Base-by-base conservation (phyloP, 2,797 vertebrate species). In the Amniataba percoides region DNA sequence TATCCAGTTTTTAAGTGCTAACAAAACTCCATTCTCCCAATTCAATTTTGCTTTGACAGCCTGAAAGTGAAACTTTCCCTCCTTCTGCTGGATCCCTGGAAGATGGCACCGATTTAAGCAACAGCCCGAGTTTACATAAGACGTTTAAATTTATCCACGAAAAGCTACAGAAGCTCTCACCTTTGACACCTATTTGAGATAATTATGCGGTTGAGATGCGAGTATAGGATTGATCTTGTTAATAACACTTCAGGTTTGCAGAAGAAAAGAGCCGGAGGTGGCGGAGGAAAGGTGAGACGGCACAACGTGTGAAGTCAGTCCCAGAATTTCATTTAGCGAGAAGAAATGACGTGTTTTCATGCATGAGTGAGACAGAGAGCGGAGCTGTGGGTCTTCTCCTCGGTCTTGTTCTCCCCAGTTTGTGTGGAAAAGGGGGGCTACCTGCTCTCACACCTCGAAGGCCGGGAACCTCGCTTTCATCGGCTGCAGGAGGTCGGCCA, bases 401-500 rank as follows among this genome's bases (percentile, higher is more conserved):
- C 52, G 27, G 27, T 71, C 42, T 4, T 40, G 3, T 45, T 45
- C 49, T 52, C 72, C 69, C 23, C 34, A 4, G 56, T 57, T 61
- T 42, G 57, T n/a, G n/a, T 42, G 56, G 40, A 27, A 27, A 27
- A 7, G 45, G 23, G 7, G 27, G 59, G 48, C 74, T 55, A 78
- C 71, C 66, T 70, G 49, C 49, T 12, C 78, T 95, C 76, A 99
- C 13, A 99, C 90, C 90, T 99, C 97, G 88, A 99, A 99, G 0
- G 96, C 97, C 0, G 98, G 98, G 84, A 99, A 99, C 86, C 87
- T 96, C 7, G 98, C 95, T 88, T 91, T 97, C 79, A 93, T 77
- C 10, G 98, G 98, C 82, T 99, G 94, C 60, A 98, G 92, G 15
- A 99, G 81, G 92, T 99, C 98, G 21, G 96, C 92, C 90, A 99